A percentile compares a stretch with the other conserved stretches of the same genome.
Conservation (phyloP, 2,113 vertebrate species). For the Callipepla squamata region DNA sequence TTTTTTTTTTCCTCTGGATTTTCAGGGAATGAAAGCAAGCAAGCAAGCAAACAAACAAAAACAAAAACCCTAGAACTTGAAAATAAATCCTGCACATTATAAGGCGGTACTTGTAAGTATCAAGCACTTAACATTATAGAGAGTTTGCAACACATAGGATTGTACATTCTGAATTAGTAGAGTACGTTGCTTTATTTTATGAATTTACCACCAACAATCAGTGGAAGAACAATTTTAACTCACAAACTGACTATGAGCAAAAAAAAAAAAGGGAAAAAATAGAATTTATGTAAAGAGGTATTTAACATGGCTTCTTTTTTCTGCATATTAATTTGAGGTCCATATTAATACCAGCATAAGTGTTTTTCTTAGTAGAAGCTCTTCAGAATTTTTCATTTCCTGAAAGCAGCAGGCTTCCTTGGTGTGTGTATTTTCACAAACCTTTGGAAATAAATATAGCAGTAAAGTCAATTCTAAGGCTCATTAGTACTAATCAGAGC, state of each 20-base stretch:
- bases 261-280: not conserved
- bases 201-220: not conserved
- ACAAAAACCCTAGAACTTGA: not conserved
- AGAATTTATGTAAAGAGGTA: rapidly evolving
- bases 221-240: not conserved
- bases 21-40: not conserved
- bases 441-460: not conserved
- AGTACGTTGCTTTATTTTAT: not conserved
- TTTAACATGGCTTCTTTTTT: not conserved
- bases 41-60: too few species aligned
- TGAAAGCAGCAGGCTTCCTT: not conserved
- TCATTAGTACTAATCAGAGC: not conserved
- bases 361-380: not conserved
- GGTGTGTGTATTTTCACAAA: not conserved
- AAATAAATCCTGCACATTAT: not conserved
- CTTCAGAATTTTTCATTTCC: not conserved
- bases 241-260: not conserved
- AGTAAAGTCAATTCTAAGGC: not conserved
- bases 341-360: not conserved
- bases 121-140: not conserved
- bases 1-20: not conserved
- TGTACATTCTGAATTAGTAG: not conserved
- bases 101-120: not conserved
- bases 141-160: not conserved
- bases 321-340: not conserved